Evolutionary conservation across 2,113 vertebrate genomes (phyloP), one percentile per base, ranked within the genome.

Genomic region (Pteruthius melanotis): DNA sequence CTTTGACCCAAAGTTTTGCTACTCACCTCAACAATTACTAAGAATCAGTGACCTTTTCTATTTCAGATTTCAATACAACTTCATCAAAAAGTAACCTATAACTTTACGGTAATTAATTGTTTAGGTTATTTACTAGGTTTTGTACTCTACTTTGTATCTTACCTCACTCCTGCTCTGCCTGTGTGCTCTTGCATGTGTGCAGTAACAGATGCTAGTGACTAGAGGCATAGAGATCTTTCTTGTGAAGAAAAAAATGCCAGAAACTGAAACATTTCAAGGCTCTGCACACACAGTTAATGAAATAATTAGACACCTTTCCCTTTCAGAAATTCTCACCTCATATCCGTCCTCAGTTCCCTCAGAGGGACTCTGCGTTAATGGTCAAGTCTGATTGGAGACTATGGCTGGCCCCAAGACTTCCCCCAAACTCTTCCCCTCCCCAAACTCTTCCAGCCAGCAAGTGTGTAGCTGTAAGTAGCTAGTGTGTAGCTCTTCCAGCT

Each of bases 291-390:
- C 24, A 59, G 65, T 12, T 56, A n/a, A 68, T 42, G 4, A 54
- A 78, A 39, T 19, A 57, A 49, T 33, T 60, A 83, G 61, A 17
- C 1, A 6, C 0, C 4, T 33, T 52, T 61, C 45, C 35, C 15
- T 63, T 59, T 75, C 31, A 79, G 57, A 57, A 89, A 71, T 40
- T 71, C 57, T 31, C 57, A 30, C 37, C 31, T 28, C 10, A 3
- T 60, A 56, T 44, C n/a, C 68, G 53, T 37, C n/a, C 30, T 54
- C 56, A 26, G 37, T 30, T 86, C 37, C 47, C 35, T 65, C 0
- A 1, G 26, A 31, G n/a, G 4, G 3, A 44, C 17, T 44, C 33
- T 8, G 4, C 1, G 0, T 37, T 59, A 50, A 37, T 0, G 0
- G 13, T 11, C 6, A 18, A 49, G 17, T 31, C 47, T 82, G 23